phyloP scores from a whole-genome alignment of 2,888 invertebrate species.

The Lamproptera curius region DNA sequence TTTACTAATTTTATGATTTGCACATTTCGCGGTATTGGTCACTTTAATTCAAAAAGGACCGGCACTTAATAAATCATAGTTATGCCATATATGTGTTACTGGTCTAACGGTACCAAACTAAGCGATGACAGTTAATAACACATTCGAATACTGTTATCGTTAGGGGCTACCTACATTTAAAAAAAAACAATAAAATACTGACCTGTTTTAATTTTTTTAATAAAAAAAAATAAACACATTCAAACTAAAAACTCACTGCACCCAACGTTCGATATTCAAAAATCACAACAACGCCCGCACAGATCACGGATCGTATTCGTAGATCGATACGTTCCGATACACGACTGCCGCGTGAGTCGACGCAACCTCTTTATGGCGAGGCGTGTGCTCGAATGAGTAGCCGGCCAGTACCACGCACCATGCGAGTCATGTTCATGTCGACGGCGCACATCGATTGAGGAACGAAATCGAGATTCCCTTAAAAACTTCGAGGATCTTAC shows the following conservation, averaged over 20 bases:
- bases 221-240: conserved; percentile 13
- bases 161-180: conserved; percentile 18
- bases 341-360: conserved; percentile 28
- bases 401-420: conserved; percentile 20
- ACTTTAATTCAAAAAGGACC: too few relatives aligned
- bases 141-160: conserved; percentile 20
- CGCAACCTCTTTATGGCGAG: conserved; percentile 52
- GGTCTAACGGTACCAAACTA: conserved; percentile 38
- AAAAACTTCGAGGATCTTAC: conserved; percentile 6
- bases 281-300: conserved; percentile 23
- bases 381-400: conserved; percentile 63
- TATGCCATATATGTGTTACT: conserved; percentile 29
- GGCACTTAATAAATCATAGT: conserved; percentile 31
- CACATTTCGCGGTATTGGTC: too few relatives aligned
- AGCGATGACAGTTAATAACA: conserved; percentile 27
- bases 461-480: conserved; percentile 24
- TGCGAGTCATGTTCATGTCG: conserved; percentile 31
- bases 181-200: conserved; percentile 24
- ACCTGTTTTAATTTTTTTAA: conserved; percentile 25
- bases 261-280: conserved; percentile 10
- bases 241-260: conserved; percentile 14
- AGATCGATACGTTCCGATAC: conserved; percentile 42
- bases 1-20: too few relatives aligned
- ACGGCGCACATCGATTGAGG: conserved; percentile 32
- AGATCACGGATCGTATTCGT: conserved; percentile 24